Percentiles rank a stretch among this genome's conserved stretches.
phyloP scores from a whole-genome alignment of 2,113 vertebrate genomes.

The Charina bottae region DNA sequence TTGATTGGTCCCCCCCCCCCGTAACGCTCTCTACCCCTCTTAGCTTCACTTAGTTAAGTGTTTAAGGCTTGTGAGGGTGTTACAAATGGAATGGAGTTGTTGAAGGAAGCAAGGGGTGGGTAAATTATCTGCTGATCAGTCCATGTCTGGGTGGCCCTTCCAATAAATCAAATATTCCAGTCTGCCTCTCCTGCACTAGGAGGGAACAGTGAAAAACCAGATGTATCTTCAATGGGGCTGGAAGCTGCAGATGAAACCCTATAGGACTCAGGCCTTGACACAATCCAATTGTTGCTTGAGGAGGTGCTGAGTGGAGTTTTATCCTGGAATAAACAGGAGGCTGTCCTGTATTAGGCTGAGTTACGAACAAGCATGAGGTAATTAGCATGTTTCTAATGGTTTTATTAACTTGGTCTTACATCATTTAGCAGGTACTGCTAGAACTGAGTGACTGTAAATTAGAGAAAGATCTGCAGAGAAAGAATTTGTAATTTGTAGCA shows the following conservation, averaged over 20 bases:
- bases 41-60: neutral
- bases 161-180: neutral
- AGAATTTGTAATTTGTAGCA: neutral
- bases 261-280: neutral
- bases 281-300: neutral
- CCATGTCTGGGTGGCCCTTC: neutral
- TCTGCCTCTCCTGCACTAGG: neutral
- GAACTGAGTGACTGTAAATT: neutral
- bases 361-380: neutral
- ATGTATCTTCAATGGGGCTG: no score
- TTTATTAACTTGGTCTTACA: neutral
- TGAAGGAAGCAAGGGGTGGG: neutral
- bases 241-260: neutral
- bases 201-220: neutral
- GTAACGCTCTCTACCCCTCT: neutral
- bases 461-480: neutral
- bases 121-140: neutral
- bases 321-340: neutral
- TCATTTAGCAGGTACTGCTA: neutral
- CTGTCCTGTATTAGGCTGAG: neutral
- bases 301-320: neutral
- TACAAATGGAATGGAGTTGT: neutral
- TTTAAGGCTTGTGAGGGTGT: neutral
- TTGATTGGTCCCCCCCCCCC: neutral
- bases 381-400: neutral